Evolutionary conservation across 2,113 vertebrate genomes (phyloP).

Genomic region (Notechis scutatus): DNA sequence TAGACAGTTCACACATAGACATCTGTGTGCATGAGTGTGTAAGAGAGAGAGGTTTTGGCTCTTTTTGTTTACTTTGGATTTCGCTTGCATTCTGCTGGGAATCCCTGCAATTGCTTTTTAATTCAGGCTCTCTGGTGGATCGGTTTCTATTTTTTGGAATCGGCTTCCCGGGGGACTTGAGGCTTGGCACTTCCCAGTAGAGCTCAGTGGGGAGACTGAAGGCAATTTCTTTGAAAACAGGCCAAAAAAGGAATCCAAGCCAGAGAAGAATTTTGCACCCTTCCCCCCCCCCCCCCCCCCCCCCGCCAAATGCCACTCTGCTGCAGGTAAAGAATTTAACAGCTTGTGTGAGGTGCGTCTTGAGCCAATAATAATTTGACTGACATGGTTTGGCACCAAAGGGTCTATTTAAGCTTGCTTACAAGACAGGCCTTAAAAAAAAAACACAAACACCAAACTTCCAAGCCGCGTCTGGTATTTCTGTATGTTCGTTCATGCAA

Average conservation of each 20-base stretch:
- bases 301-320: constrained; percentile 48
- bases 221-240: constrained; percentile 40
- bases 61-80: neutral
- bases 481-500: constrained; percentile 50
- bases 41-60: neutral
- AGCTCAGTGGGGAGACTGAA: constrained; percentile 52
- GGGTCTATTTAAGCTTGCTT: constrained; percentile 51
- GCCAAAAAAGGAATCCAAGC: constrained; percentile 51
- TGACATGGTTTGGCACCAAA: constrained; percentile 61
- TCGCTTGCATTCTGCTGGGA: constrained; percentile 17
- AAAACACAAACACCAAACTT: constrained; percentile 9
- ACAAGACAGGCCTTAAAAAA: constrained; percentile 36
- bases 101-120: constrained; percentile 23
- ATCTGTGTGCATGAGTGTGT: neutral
- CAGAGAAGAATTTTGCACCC: constrained; percentile 74
- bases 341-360: constrained; percentile 60
- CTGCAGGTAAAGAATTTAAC: constrained; percentile 77
- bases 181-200: constrained; percentile 22
- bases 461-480: constrained; percentile 39
- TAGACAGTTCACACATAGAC: too few species aligned
- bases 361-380: constrained; percentile 70
- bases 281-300: accelerated
- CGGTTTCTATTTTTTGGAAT: constrained; percentile 41
- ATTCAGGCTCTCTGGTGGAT: constrained; percentile 15
- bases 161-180: constrained; percentile 29